Base-by-base conservation (phyloP, 2,888 invertebrate species). In the Drosophila ustulata region DNA sequence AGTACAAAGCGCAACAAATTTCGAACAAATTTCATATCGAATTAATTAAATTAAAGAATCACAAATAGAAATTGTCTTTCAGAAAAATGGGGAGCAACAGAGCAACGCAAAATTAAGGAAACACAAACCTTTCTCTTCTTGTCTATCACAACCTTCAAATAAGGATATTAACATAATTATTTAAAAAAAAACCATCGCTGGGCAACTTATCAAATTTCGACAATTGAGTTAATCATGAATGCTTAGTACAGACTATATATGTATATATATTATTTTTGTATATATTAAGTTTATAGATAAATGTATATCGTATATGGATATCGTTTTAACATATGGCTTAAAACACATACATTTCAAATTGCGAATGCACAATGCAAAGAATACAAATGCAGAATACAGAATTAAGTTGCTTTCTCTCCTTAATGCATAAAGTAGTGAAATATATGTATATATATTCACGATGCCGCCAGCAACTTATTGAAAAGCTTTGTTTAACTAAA, bases 321-420 rank as follows among this genome's bases (percentile, higher is more conserved):
- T 77, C 59, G 56, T 64, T 64, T 56, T 51, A 59, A 72, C 62
- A 67, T 82, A 85, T 85, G 85, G 85, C 85, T 89, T 82, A 72
- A 66, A 77, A 88, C 78, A 81, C 69, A 82, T 82, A 81, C 65
- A 74, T 68, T 73, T 76, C 67, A 66, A 77, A 78, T 81, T 83
- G 75, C 80, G 72, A 73, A 73, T 76, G 32, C 55, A 77, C 66
- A 79, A 80, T 70, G 82, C 89, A 83, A 83, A 82, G 70, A 88
- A 89, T 89, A 87, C 85, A 85, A 85, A 85, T 85, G 85, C 85
- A 78, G 61, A 80, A 86, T 88, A 86, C 83, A 77, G 64, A 73
- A 71, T 71, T 52, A 66, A 68, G 62, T 68, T 69, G 66, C 63
- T 64, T 62, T 57, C 74, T 57, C 69, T 66, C 49, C 49, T 72